Evolutionary conservation across 2,797 vertebrate species (phyloP).

Genomic region (Takifugu ocellatus): DNA sequence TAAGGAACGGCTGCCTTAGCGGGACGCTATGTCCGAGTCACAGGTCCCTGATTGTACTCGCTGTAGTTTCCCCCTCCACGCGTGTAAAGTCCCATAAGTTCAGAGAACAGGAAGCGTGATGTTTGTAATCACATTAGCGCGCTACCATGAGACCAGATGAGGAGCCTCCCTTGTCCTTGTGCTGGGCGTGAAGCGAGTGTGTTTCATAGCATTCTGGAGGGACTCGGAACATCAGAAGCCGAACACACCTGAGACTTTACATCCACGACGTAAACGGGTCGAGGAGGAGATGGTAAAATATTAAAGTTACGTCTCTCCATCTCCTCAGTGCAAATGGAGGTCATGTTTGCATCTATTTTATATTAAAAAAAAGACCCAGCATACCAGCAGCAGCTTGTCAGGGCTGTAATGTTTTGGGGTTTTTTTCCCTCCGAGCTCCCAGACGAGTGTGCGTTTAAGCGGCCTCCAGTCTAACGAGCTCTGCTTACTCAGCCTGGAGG

Average conservation of each 20-base stretch:
- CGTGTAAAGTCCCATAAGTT: not conserved
- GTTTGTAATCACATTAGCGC: slow-evolving; percentile 6
- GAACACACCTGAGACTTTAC: not conserved
- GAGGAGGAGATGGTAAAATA: slow-evolving; percentile 8
- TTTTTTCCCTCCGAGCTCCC: no score
- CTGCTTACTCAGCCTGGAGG: slow-evolving; percentile 42
- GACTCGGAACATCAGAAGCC: no score
- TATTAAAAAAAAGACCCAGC: not conserved
- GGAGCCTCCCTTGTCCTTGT: not conserved
- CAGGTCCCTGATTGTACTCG: no score
- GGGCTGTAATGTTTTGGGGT: no score
- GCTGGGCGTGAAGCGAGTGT: no score
- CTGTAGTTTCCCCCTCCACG: no score
- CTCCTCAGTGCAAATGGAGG: slow-evolving; percentile 5
- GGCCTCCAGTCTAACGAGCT: slow-evolving; percentile 19
- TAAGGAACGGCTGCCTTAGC: not conserved
- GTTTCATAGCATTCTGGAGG: no score
- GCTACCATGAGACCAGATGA: not conserved
- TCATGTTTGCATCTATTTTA: not conserved
- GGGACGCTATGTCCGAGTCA: not conserved
- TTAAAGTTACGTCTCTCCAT: slow-evolving; percentile 5
- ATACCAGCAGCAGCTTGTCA: not conserved
- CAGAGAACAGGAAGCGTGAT: slow-evolving; percentile 16
- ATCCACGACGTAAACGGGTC: slow-evolving; percentile 5
- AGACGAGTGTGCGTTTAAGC: no score